A percentile compares a stretch with the other conserved stretches of the same genome.
These are phyloP conservation scores for Lophius americanus DNA, from an alignment of 2,797 vertebrate species.

Conservation along the genomic window DNA sequence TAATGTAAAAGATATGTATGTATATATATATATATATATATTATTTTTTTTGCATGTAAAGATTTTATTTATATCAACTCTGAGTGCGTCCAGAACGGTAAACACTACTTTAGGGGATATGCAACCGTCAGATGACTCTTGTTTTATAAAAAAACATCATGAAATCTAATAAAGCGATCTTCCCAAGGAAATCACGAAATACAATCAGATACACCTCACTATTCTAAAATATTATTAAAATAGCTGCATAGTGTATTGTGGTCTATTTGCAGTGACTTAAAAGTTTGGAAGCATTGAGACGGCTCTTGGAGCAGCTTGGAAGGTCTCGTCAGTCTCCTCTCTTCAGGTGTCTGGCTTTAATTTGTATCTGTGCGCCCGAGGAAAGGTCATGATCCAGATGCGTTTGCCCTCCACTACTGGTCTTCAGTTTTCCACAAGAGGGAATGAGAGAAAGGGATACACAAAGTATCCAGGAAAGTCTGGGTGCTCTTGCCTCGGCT, in stretches of 20 bases:
- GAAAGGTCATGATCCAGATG: slow-evolving; percentile 82
- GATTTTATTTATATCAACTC: no score
- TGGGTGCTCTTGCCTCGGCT: slow-evolving; percentile 47
- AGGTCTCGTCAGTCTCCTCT: slow-evolving; percentile 73
- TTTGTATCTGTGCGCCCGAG: slow-evolving; percentile 77
- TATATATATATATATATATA: not conserved
- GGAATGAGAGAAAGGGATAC: slow-evolving; percentile 20
- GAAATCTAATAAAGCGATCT: slow-evolving; percentile 1
- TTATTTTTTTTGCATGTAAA: not conserved
- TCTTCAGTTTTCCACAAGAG: slow-evolving; percentile 63
- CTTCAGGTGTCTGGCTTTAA: slow-evolving; percentile 79
- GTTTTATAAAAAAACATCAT: not conserved
- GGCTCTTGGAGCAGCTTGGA: slow-evolving; percentile 63
- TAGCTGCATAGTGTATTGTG: slow-evolving; percentile 62
- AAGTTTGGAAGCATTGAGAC: slow-evolving; percentile 57
- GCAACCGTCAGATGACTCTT: no score
- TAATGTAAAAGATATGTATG: no score
- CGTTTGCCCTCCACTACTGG: slow-evolving; percentile 68
- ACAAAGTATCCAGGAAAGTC: slow-evolving; percentile 51
- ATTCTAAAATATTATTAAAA: slow-evolving; percentile 53
- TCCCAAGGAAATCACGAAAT: slow-evolving; percentile 1
- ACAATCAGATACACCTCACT: slow-evolving; percentile 8
- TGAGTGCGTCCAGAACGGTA: no score
- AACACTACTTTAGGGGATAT: no score
- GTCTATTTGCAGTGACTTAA: slow-evolving; percentile 65